Base-by-base conservation (phyloP, 2,113 vertebrate species). In the Pimephales promelas region DNA sequence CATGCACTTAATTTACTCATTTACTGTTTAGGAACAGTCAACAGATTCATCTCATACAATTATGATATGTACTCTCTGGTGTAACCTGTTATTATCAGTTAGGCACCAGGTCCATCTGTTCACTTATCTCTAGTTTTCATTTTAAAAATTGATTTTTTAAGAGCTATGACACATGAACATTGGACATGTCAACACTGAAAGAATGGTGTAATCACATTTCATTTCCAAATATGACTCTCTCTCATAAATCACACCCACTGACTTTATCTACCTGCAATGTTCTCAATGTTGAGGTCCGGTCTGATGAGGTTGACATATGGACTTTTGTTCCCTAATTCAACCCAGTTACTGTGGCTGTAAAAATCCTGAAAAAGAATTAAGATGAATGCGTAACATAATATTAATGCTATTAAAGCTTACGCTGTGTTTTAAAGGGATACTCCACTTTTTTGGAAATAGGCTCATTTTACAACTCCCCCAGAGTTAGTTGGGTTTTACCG, bases 261-360 rank as follows among this genome's bases (percentile, higher is more conserved):
- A 8, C 22, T 49, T 11, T 24, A 45, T 73, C 36, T 85, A 93
- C 94, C 93, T 92, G 93, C 93, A 10, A 93, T 82, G 84, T 93
- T 93, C 62, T 92, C 90, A 6, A 94, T 79, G 22, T 89, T 89
- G 9, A 89, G 90, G 70, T 91, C 88, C 47, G 88, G 90, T 4
- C 76, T 88, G 73, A 94, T 86, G 10, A 94, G 92, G 75, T 90
- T 92, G n/a, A n/a, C 14, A 43, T 91, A 93, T 11, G 92, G 89
- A 26, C 88, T 83, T 47, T 68, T 87, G 89, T 92, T 11, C 14
- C 91, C 92, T 84, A 94, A 62, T 81, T 94, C 94, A 82, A 93
- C 92, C 94, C 94, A 94, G 88, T 94, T 94, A 87, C 89, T 93
- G 88, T 94, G 93, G 82, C 93, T 94, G 90, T 94, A 94, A 84